Conservation (phyloP, 2,888 invertebrate genomes). For the Drosophila putrida region DNA sequence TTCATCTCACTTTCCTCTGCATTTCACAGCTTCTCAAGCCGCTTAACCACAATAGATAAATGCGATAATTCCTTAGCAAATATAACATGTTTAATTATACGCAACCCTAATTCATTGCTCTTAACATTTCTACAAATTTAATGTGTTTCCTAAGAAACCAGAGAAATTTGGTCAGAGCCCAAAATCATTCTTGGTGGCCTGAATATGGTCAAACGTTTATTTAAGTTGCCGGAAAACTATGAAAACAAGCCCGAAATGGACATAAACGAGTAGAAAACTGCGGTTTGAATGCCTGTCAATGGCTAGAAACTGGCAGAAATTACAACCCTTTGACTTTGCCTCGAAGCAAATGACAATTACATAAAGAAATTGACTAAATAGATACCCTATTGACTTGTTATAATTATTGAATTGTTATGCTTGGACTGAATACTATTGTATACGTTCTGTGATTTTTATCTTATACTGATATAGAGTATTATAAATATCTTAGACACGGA, state of each 20-base stretch:
- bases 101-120: slow-evolving; percentile 19
- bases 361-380: neutral
- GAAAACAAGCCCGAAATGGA: slow-evolving; percentile 36
- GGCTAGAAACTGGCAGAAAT: slow-evolving; percentile 20
- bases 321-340: slow-evolving; percentile 30
- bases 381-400: slow-evolving; percentile 10
- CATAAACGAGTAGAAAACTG: slow-evolving; percentile 45
- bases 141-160: slow-evolving; percentile 28
- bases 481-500: too few relatives aligned
- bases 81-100: slow-evolving; percentile 11
- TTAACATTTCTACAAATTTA: slow-evolving; percentile 42
- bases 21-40: neutral
- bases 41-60: slow-evolving; percentile 12
- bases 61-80: slow-evolving; percentile 7
- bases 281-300: slow-evolving; percentile 54
- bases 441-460: too few relatives aligned
- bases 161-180: slow-evolving; percentile 41
- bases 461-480: too few relatives aligned
- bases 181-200: slow-evolving; percentile 65
- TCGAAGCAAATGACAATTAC: slow-evolving; percentile 7
- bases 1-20: neutral
- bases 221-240: slow-evolving; percentile 27
- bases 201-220: slow-evolving; percentile 28
- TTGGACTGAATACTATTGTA: neutral
- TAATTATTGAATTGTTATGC: too few relatives aligned